Evolutionary conservation across 2,113 vertebrate genomes (phyloP).

Genomic region (Hemiprocne comata): DNA sequence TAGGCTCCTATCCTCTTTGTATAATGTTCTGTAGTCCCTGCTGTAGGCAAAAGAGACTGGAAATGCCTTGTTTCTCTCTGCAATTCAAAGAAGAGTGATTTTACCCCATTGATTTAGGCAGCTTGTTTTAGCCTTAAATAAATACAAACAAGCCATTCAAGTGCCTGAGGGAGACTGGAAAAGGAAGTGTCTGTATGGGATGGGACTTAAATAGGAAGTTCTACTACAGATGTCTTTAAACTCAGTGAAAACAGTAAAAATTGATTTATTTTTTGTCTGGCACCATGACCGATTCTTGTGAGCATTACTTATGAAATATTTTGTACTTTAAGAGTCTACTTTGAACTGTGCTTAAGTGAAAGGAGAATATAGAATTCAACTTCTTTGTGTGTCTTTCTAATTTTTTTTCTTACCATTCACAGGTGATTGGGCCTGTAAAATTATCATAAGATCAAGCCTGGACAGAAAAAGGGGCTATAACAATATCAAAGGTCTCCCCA

Average conservation of each 20-base stretch:
- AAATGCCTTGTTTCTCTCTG: background rate
- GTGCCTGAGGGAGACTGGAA: background rate
- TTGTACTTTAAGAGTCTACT: background rate
- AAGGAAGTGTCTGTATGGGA: accelerated
- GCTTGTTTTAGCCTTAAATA: background rate
- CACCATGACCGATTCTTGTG: background rate
- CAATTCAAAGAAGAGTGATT: background rate
- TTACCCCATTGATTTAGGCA: background rate
- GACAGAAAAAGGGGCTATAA: background rate
- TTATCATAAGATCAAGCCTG: background rate
- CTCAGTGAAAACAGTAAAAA: background rate
- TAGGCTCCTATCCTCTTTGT: background rate
- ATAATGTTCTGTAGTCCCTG: background rate
- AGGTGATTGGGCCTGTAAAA: background rate
- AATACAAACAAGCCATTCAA: background rate
- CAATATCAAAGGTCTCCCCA: background rate
- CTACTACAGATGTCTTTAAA: background rate
- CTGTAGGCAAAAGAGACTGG: background rate
- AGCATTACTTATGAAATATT: background rate
- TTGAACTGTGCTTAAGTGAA: background rate
- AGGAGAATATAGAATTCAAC: background rate
- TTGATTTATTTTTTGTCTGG: background rate
- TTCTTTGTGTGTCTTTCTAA: background rate
- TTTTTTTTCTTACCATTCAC: background rate
- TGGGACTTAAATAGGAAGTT: background rate